Conservation (phyloP, 2,797 vertebrate genomes). For the Trichosurus vulpecula region DNA sequence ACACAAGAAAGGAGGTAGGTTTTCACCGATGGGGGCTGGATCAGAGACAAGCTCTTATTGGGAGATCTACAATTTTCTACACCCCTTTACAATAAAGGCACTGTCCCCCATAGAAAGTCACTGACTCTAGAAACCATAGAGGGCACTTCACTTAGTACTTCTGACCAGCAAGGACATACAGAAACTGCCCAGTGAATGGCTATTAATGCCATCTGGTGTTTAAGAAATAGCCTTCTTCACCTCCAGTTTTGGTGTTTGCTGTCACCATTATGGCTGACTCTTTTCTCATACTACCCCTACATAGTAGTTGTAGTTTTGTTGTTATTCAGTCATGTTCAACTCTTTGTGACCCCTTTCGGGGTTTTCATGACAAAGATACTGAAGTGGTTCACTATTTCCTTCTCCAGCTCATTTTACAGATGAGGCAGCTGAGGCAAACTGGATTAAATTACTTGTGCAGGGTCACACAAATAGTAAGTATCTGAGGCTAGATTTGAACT, state of each 20-base stretch:
- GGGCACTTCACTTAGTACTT: neutral
- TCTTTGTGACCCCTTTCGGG: neutral
- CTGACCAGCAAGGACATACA: neutral
- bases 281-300: neutral
- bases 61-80: neutral
- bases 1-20: neutral
- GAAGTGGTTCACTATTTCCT: neutral
- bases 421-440: neutral
- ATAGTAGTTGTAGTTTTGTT: neutral
- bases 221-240: neutral
- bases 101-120: neutral
- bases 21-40: neutral
- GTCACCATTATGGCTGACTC: neutral
- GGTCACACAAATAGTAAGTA: neutral
- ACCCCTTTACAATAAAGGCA: neutral
- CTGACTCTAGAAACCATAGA: neutral
- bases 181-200: neutral
- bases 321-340: neutral
- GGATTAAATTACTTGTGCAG: neutral
- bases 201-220: neutral
- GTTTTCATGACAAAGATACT: neutral
- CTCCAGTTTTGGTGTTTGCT: neutral
- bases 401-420: neutral
- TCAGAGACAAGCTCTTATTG: neutral
- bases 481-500: neutral